Evolutionary conservation across 2,113 vertebrate species (phyloP).

Genomic region (Melospiza melodia): DNA sequence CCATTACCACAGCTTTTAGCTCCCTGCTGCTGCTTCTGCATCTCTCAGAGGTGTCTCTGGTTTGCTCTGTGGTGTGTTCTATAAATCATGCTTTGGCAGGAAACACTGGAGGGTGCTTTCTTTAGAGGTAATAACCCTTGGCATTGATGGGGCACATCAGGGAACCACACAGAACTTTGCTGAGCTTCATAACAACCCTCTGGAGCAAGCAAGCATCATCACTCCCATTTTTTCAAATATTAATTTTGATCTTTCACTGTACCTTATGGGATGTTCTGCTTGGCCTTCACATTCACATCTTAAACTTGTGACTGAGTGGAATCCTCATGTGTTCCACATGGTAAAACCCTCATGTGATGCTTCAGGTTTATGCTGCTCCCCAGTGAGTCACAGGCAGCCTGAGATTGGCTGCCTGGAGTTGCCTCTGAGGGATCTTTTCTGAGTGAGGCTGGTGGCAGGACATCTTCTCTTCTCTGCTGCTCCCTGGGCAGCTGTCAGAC

Average conservation of each 20-base stretch:
- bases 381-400: accelerated
- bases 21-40: not conserved
- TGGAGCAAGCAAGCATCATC: not conserved
- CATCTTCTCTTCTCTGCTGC: not conserved
- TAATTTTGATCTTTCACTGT: not conserved
- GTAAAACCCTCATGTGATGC: not conserved
- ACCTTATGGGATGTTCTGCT: not conserved
- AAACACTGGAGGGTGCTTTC: not conserved
- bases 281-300: not conserved
- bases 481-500: not conserved
- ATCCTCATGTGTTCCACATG: not conserved
- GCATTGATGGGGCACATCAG: not conserved
- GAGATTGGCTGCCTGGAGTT: not conserved
- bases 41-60: not conserved
- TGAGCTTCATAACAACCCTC: not conserved
- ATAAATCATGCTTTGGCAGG: conserved; percentile 4
- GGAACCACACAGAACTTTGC: not conserved
- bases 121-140: not conserved
- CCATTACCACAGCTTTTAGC: not conserved
- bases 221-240: not conserved
- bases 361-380: not conserved
- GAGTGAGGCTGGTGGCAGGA: not conserved
- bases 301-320: not conserved
- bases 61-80: not conserved
- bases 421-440: not conserved